Conservation (phyloP, 2,113 vertebrate genomes). For the Gymnocephalus cernua region DNA sequence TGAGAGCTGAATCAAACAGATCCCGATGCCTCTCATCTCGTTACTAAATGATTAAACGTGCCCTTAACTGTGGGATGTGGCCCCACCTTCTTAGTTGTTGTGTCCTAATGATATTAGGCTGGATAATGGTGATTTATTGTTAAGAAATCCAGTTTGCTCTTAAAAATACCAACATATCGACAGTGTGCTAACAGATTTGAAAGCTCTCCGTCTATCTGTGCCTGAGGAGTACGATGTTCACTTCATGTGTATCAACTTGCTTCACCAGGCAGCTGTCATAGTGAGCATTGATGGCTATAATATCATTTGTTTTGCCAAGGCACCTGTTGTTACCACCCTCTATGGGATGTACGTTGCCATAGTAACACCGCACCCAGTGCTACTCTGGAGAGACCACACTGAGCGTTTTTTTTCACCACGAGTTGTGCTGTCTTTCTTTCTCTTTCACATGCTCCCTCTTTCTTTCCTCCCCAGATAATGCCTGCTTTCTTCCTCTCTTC, state of each 20-base stretch:
- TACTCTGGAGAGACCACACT: neutral
- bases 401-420: conserved; percentile 3
- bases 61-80: neutral
- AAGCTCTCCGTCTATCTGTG: neutral
- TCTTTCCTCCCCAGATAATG: conserved; percentile 1
- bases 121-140: neutral
- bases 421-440: conserved; percentile 31
- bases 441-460: neutral
- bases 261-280: conserved; percentile 10
- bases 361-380: conserved; percentile 68
- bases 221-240: neutral
- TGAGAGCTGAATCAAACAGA: neutral
- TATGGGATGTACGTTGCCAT: conserved; percentile 52
- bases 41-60: neutral
- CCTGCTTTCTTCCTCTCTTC: neutral
- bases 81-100: neutral
- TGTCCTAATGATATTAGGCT: neutral
- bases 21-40: neutral
- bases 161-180: neutral
- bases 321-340: conserved; percentile 67
- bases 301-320: conserved; percentile 60
- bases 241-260: conserved; percentile 8
- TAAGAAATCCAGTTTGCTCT: neutral
- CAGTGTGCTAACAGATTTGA: neutral
- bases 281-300: conserved; percentile 36